Evolutionary conservation across 2,888 invertebrate species (phyloP), one percentile per base, ranked within the genome.

Genomic region (Fragum whitleyi): DNA sequence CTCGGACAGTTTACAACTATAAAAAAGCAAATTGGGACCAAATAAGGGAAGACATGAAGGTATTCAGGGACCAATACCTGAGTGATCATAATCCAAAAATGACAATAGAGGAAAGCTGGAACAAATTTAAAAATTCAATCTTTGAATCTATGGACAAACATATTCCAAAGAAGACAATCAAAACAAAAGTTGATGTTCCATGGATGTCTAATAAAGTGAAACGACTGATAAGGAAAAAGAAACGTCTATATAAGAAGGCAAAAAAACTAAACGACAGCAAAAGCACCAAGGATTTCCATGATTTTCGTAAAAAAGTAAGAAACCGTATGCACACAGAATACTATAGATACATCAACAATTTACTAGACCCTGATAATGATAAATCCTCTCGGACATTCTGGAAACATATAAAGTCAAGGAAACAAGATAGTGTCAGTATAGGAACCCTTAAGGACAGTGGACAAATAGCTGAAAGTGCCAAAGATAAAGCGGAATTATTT

Each of bases 401-500:
- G 53, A 74, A 70, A 53, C 70, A 57, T 26, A 69, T 74, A 14
- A 78, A 78, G 51, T 39, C n/a, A n/a, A n/a, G n/a, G n/a, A n/a
- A n/a, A n/a, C n/a, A n/a, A n/a, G n/a, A n/a, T n/a, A n/a, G n/a
- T 73, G 73, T 59, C 78, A 69, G 69, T 21, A 73, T 69, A 29
- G 73, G 73, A 69, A 61, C 73, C 1, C 68, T 78, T 14, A 78
- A 73, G 68, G 9, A 42, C 26, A 68, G 68, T 21, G 78, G 73
- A 0, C 28, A 29, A 11, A 68, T 72, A 21, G 78, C 59, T 5
- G 78, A 78, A 29, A 57, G n/a, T 23, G 59, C 74, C 2, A 39
- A 47, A 62, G 62, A 79, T 16, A 81, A 81, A 39, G 74, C 74
- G 3, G 77, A 77, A 59, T 70, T 81, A 28, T 62, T 81, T 9